Base-by-base conservation (phyloP, 1,140 invertebrate species). In the Stenopsyche tienmushanensis region DNA sequence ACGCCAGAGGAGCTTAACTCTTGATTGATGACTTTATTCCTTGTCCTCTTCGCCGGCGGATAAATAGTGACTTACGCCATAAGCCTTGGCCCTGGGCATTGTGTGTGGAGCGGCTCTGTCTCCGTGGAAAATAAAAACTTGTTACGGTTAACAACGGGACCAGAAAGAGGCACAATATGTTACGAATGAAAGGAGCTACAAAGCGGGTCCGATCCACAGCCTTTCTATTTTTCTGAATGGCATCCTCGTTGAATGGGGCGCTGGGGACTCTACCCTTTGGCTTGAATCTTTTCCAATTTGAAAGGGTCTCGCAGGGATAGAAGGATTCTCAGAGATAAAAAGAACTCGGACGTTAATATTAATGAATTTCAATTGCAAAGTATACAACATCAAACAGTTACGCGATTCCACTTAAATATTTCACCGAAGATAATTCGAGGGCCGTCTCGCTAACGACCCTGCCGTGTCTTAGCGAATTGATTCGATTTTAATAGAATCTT, bases 201-300 rank as follows among this genome's bases (percentile, higher is more conserved):
- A 62, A 50, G 59, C 7, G 23, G 23, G 24, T 49, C 45, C 45
- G 45, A 34, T 26, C 45, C 21, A 13, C 21, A 17, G 45, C 18
- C 45, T 50, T 62, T 50, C 45, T 50, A 62, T 62, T 62, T 45
- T 50, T 34, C 24, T 59, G 55, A 59, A 59, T 59, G 55, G 55
- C 29, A 13, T 34, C 55, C 55, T n/a, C 26, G 17, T 15, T 62
- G 47, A 62, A 66, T 55, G 39, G 65, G 57, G 26, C 65, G 50
- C 65, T 9, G 34, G 65, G 65, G 65, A 66, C 21, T 17, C 54
- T 25, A 47, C 58, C 58, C 58, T 62, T 47, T 49, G 42, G 50
- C 57, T 45, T n/a, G 57, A 67, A 59, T 63, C 54, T 59, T 64
- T 67, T 64, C 66, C 62, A 63, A 64, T 68, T 68, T 64, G 34